These are phyloP conservation scores for Plectropomus leopardus DNA, from an alignment of 2,113 vertebrate genomes.

Conservation along the genomic window DNA sequence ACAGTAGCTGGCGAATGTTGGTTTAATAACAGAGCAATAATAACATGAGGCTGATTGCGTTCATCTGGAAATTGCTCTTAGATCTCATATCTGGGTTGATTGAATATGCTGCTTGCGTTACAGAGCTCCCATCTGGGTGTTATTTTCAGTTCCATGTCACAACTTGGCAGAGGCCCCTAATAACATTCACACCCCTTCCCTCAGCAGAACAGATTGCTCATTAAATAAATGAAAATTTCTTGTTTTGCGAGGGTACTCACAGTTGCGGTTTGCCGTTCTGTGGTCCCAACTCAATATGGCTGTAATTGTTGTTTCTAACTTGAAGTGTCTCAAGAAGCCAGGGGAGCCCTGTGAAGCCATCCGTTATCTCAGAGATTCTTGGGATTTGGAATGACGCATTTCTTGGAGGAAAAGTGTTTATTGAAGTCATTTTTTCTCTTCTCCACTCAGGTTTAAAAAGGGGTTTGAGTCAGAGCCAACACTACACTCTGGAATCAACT, in stretches of 20 bases:
- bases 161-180: constrained; percentile 52
- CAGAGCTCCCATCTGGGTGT: constrained; percentile 63
- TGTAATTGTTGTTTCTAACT: constrained; percentile 64
- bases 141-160: constrained; percentile 51
- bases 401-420: constrained; percentile 39
- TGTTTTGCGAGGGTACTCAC: constrained; percentile 41
- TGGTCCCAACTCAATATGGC: constrained; percentile 67
- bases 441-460: constrained; percentile 91
- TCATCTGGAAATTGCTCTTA: constrained; percentile 54
- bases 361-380: constrained; percentile 18
- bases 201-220: constrained; percentile 70
- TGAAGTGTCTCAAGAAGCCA: constrained; percentile 31
- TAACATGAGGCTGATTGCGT: constrained; percentile 36
- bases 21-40: constrained; percentile 18
- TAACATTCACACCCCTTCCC: constrained; percentile 47
- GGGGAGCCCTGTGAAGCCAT: constrained; percentile 23
- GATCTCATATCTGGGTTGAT: constrained; percentile 47
- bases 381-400: constrained; percentile 47
- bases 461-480: constrained; percentile 99
- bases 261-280: constrained; percentile 50
- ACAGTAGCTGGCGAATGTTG: constrained; percentile 4
- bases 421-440: constrained; percentile 38
- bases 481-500: constrained; percentile 98
- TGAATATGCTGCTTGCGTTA: constrained; percentile 50
- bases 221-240: constrained; percentile 73